Conservation (phyloP, 2,888 invertebrate species). For the Lysandra coridon region DNA sequence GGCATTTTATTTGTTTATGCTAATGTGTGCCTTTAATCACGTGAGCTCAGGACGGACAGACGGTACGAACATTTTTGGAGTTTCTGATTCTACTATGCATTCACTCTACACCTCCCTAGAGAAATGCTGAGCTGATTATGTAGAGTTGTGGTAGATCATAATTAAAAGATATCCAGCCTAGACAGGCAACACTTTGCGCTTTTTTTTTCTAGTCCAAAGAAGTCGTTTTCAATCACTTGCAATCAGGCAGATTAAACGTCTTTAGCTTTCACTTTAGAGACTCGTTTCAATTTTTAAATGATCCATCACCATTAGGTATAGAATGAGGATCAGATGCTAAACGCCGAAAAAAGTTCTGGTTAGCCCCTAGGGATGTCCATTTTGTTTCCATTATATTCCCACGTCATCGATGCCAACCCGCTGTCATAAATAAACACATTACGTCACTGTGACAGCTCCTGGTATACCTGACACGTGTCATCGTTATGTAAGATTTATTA, state of each 20-base stretch:
- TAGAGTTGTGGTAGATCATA: too few species aligned
- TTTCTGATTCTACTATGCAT: slow-evolving; percentile 42
- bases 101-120: too few species aligned
- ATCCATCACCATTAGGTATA: background rate
- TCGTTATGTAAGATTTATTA: slow-evolving; percentile 57
- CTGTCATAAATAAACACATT: slow-evolving; percentile 70
- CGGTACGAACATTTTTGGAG: slow-evolving; percentile 50
- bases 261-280: background rate
- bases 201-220: background rate
- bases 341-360: background rate
- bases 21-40: slow-evolving; percentile 77
- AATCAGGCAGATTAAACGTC: too few species aligned
- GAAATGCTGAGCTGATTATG: too few species aligned
- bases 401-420: slow-evolving; percentile 58
- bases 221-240: background rate
- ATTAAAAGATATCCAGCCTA: too few species aligned
- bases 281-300: background rate
- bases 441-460: slow-evolving; percentile 70
- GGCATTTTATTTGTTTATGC: slow-evolving; percentile 80
- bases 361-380: slow-evolving; percentile 22
- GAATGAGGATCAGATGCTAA: background rate
- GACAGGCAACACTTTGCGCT: too few species aligned
- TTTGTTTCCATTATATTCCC: slow-evolving; percentile 48
- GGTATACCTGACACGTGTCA: slow-evolving; percentile 66
- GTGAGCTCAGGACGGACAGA: slow-evolving; percentile 46